Base-by-base conservation (phyloP, 1,140 invertebrate species). In the Venturia canescens region DNA sequence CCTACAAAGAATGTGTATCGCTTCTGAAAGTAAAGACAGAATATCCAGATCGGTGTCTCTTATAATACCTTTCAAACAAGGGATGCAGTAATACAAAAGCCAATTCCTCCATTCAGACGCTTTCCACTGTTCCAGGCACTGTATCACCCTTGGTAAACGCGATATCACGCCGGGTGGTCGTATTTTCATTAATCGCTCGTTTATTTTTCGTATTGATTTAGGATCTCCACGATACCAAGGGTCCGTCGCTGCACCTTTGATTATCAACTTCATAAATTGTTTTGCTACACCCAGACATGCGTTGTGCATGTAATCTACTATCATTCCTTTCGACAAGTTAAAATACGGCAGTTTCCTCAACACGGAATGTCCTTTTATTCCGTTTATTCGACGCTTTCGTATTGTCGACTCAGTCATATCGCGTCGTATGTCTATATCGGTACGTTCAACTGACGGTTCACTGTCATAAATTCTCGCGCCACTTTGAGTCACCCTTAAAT, bases 241-340 rank as follows among this genome's bases (percentile, higher is more conserved):
- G 18, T 7, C 50, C 6, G 9, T 23, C 29, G 48, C n/a, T 50
- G 26, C 7, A 18, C 15, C 50, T 15, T 15, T 26, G 0, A 76
- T 18, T 31, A 76, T 27, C n/a, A 75, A 21, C 50, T 26, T 3
- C 11, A 60, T 3, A 27, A 63, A 44, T 63, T 78, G 53, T 48
- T 60, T 66, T 29, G 53, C 53, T 21, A 78, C 76, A 3, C 76
- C 53, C 6, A 79, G 63, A 16, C 26, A 50, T 21, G 48, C 7
- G 29, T 70, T 50, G 21, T 79, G 77, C 31, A 79, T 29, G 13
- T 23, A 26, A 27, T 79, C 77, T 18, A 79, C 77, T 26, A 79
- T 38, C 48, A 53, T 27, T 13, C 77, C 63, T 29, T 13, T n/a
- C 26, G 53, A 23, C 3, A 57, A 69, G 29, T 79, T 38, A 29